These are phyloP conservation scores for Lordiphosa andalusiaca DNA, from an alignment of 2,888 invertebrate species.

Conservation along the genomic window DNA sequence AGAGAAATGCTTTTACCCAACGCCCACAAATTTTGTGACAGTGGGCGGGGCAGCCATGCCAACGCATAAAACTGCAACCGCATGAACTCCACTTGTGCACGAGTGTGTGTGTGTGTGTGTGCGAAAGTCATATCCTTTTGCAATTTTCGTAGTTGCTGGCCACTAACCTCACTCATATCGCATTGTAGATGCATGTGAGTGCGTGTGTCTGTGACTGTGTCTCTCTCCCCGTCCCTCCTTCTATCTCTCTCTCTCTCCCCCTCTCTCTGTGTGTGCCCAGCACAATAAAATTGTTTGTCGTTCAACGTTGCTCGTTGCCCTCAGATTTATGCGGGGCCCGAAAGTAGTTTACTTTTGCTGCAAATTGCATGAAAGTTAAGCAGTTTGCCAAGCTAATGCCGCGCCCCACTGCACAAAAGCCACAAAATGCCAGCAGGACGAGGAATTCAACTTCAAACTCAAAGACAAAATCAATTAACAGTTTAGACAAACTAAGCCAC, in stretches of 20 bases:
- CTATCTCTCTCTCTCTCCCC: neutral
- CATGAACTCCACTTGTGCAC: constrained; percentile 38
- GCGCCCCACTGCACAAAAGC: constrained; percentile 69
- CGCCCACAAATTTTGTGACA: constrained; percentile 43
- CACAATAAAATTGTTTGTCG: constrained; percentile 75
- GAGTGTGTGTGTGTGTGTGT: constrained; percentile 16
- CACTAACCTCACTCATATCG: constrained; percentile 70
- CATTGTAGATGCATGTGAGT: constrained; percentile 42
- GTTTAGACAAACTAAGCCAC: constrained; percentile 46
- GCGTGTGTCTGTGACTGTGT: neutral
- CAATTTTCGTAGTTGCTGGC: constrained; percentile 66
- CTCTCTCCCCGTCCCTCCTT: too few species aligned
- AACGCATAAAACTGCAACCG: constrained; percentile 71
- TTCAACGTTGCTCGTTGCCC: constrained; percentile 44
- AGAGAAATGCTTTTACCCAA: constrained; percentile 21
- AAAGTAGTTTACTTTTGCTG: constrained; percentile 69
- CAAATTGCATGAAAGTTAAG: constrained; percentile 72
- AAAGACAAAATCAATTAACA: constrained; percentile 67
- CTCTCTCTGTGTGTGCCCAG: constrained; percentile 28
- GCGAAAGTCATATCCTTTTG: constrained; percentile 69
- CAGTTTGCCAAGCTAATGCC: constrained; percentile 72
- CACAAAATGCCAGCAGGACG: constrained; percentile 46
- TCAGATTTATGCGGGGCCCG: constrained; percentile 60
- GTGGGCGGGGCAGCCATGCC: constrained; percentile 54
- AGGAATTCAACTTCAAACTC: constrained; percentile 15